Percentiles rank a stretch among this genome's conserved stretches.
phyloP scores from a whole-genome alignment of 2,888 invertebrate species.

The Lysandra bellargus region DNA sequence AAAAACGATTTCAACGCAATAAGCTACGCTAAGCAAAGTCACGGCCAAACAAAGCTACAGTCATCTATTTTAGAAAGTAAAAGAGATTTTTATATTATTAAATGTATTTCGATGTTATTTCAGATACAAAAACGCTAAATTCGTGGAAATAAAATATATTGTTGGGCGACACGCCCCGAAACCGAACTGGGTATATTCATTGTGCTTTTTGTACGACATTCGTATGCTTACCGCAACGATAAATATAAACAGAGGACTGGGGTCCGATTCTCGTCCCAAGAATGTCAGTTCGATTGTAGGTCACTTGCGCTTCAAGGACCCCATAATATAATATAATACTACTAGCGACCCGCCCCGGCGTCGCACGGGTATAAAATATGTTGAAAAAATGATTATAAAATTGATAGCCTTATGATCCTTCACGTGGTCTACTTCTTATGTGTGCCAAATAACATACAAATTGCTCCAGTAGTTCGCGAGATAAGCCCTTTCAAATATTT shows the following conservation, averaged over 20 bases:
- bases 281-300: neutral
- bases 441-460: no score
- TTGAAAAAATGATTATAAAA: no score
- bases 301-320: no score
- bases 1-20: no score
- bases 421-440: no score
- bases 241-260: constrained; percentile 37
- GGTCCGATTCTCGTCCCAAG: neutral
- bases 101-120: neutral
- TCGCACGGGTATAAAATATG: no score
- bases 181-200: constrained; percentile 51
- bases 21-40: no score
- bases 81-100: neutral
- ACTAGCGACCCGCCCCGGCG: no score
- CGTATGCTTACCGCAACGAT: constrained; percentile 36
- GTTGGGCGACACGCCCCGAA: constrained; percentile 46
- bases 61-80: neutral
- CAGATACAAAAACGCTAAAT: constrained; percentile 42
- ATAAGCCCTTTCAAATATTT: no score
- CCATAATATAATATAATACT: no score
- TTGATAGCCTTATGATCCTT: no score
- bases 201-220: constrained; percentile 37
- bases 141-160: constrained; percentile 53
- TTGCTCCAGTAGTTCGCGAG: no score
- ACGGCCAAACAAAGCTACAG: neutral